Evolutionary conservation across 2,797 vertebrate genomes (phyloP).

Genomic region (Dendrocincla tyrannina): DNA sequence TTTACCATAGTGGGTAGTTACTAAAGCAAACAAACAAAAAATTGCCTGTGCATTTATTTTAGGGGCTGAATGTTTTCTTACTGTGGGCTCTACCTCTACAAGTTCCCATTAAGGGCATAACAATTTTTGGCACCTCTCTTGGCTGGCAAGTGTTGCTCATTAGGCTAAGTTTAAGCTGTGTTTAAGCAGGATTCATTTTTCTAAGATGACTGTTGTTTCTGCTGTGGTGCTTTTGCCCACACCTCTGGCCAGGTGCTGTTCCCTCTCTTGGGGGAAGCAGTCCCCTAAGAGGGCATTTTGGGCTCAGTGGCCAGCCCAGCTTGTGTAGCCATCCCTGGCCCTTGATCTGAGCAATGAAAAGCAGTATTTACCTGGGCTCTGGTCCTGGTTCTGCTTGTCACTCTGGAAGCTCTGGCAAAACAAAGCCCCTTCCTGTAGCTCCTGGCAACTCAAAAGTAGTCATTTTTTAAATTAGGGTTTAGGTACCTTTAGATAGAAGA

Average conservation of each 20-base stretch:
- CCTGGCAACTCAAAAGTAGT: background rate
- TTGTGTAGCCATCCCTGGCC: background rate
- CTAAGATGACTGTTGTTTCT: fast-evolving
- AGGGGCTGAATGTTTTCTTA: background rate
- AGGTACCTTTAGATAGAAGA: background rate
- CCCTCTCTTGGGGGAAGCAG: background rate
- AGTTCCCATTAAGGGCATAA: background rate
- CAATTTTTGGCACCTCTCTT: background rate
- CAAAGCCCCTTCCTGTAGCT: background rate
- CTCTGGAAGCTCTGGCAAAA: background rate
- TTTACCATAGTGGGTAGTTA: background rate
- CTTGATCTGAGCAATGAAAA: background rate
- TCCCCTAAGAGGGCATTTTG: background rate
- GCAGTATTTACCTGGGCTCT: background rate
- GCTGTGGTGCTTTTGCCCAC: background rate
- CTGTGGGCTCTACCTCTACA: background rate
- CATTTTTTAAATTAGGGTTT: fast-evolving
- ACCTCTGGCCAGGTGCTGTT: background rate
- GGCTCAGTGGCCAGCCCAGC: background rate
- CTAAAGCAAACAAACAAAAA: background rate
- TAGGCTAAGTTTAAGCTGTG: background rate
- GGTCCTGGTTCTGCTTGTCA: background rate
- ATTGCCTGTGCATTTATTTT: background rate
- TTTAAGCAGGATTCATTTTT: background rate
- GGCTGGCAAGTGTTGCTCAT: background rate